Evolutionary conservation across 2,113 vertebrate species (phyloP).

Genomic region (Rhinopomastus cyanomelas): DNA sequence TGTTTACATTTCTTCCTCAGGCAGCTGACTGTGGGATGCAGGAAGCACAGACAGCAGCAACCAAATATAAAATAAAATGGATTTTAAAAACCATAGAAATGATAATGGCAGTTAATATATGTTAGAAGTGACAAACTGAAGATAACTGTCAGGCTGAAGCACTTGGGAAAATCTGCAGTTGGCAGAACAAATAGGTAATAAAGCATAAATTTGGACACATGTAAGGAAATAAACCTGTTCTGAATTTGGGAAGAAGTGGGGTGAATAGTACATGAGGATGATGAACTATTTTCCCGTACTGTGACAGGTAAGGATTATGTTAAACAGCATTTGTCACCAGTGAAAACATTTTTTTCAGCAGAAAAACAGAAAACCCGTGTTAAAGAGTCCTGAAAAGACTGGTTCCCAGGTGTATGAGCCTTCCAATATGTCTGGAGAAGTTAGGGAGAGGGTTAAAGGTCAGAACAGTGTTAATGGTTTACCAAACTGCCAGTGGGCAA

Average conservation of each 20-base stretch:
- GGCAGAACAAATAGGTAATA: constrained; percentile 33
- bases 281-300: background rate
- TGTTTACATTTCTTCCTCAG: background rate
- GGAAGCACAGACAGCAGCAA: background rate
- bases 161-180: background rate
- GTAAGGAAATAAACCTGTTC: background rate
- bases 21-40: too few relatives aligned
- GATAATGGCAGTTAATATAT: background rate
- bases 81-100: background rate
- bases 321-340: background rate
- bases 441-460: background rate
- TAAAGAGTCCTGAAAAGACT: background rate
- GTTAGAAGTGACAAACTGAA: background rate
- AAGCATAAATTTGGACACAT: background rate
- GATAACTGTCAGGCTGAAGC: background rate
- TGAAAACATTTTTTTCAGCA: background rate
- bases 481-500: background rate
- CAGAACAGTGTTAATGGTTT: background rate
- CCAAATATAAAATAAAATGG: background rate
- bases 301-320: background rate
- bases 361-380: background rate
- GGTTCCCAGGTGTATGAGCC: background rate
- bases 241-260: background rate
- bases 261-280: constrained; percentile 40
- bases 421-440: background rate